A percentile compares a stretch with the other conserved stretches of the same genome.
Evolutionary conservation across 2,888 invertebrate species (phyloP).

Genomic region (Xestobium rufovillosum): DNA sequence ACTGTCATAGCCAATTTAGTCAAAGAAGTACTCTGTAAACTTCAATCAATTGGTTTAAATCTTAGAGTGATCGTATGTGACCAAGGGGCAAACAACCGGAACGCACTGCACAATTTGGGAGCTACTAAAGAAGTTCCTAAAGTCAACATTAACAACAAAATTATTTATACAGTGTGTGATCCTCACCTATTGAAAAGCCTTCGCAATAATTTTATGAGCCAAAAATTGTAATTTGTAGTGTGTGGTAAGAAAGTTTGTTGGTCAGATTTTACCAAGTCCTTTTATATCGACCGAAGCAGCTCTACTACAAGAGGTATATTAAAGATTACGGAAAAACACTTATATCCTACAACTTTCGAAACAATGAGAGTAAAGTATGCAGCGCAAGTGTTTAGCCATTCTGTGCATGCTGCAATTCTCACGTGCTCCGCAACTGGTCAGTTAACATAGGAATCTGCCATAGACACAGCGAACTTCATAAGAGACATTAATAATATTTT

Average conservation of each 20-base stretch:
- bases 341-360: background rate
- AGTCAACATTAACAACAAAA: constrained; percentile 9
- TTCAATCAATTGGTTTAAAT: constrained; percentile 10
- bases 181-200: constrained; percentile 11
- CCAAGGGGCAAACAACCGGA: constrained; percentile 16
- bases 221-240: constrained; percentile 9
- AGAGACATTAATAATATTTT: constrained; percentile 1
- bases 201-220: constrained; percentile 13
- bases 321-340: constrained; percentile 5
- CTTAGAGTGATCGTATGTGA: constrained; percentile 15
- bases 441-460: background rate
- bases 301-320: constrained; percentile 7
- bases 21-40: constrained; percentile 8
- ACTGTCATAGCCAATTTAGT: constrained; percentile 13
- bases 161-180: constrained; percentile 17
- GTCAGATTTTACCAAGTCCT: constrained; percentile 7
- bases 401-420: background rate
- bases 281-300: constrained; percentile 3
- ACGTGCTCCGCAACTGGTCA: background rate
- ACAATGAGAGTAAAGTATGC: no score
- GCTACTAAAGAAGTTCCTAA: constrained; percentile 13
- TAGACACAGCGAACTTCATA: constrained; percentile 1
- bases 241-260: constrained; percentile 6
- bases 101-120: constrained; percentile 13
- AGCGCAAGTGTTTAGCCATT: constrained; percentile 2